These are phyloP conservation scores for Zeugodacus cucurbitae DNA, from an alignment of 1,140 invertebrate species.

Conservation along the genomic window DNA sequence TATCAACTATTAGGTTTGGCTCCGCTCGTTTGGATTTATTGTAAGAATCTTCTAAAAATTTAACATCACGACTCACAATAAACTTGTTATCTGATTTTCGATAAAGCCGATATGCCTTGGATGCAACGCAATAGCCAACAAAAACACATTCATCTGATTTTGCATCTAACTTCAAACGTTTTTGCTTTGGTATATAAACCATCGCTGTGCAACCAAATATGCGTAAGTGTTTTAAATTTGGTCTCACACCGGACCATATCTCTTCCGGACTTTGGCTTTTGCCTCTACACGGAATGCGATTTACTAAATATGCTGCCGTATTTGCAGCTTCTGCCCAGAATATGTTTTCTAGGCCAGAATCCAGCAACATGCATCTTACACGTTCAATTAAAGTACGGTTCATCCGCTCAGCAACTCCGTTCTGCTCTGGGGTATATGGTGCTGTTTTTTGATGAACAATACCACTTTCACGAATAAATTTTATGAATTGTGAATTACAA, in stretches of 20 bases:
- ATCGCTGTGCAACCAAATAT: slow-evolving; percentile 65
- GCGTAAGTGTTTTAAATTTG: slow-evolving; percentile 49
- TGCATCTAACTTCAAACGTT: no score
- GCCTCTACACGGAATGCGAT: slow-evolving; percentile 40
- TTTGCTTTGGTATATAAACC: slow-evolving; percentile 59
- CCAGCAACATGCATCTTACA: slow-evolving; percentile 59
- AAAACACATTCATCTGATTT: no score
- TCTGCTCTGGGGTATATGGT: slow-evolving; percentile 60
- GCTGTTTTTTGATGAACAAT: slow-evolving; percentile 48
- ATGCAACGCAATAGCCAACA: no score
- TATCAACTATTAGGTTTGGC: background rate
- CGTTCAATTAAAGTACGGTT: slow-evolving; percentile 58
- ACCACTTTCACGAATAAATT: background rate
- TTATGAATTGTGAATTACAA: background rate
- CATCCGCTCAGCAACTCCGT: no score
- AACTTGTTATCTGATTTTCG: slow-evolving; percentile 53
- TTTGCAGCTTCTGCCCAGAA: slow-evolving; percentile 65
- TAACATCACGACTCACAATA: background rate
- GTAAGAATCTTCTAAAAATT: background rate
- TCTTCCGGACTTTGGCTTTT: slow-evolving; percentile 50
- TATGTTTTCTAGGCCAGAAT: slow-evolving; percentile 54
- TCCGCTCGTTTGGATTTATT: background rate
- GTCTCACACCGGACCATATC: slow-evolving; percentile 50
- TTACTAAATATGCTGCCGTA: slow-evolving; percentile 50
- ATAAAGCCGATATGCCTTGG: slow-evolving; percentile 54